Conservation (phyloP, 2,888 invertebrate genomes). For the Drosophila mimica region DNA sequence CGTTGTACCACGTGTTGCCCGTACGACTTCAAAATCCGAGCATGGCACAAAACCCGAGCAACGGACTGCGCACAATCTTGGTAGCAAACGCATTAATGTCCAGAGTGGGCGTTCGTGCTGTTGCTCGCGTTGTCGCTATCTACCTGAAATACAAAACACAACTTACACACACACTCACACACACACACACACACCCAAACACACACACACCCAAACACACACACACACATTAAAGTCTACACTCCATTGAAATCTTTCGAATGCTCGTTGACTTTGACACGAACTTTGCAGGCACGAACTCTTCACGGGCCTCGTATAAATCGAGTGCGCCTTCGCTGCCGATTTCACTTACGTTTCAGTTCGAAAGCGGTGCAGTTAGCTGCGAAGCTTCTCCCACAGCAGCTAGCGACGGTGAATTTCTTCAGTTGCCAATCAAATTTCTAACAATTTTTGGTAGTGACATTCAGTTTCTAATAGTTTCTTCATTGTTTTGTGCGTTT, state of each 20-base stretch:
- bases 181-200: not conserved
- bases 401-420: constrained; percentile 62
- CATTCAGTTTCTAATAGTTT: constrained; percentile 16
- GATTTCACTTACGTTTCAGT: constrained; percentile 82
- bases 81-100: constrained; percentile 26
- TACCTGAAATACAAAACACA: constrained; percentile 45
- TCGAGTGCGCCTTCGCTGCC: constrained; percentile 72
- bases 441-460: constrained; percentile 37
- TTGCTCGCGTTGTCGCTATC: constrained; percentile 42
- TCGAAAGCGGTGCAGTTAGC: constrained; percentile 79
- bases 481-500: constrained; percentile 41
- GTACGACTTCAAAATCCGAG: constrained; percentile 39
- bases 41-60: constrained; percentile 7
- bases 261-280: constrained; percentile 61
- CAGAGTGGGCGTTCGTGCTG: constrained; percentile 53
- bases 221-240: constrained; percentile 8
- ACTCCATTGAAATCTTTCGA: constrained; percentile 76
- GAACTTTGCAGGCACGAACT: constrained; percentile 38
- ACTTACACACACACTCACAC: constrained; percentile 13
- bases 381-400: constrained; percentile 30
- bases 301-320: constrained; percentile 73
- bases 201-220: constrained; percentile 4
- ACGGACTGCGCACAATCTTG: constrained; percentile 74
- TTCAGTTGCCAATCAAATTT: constrained; percentile 9
- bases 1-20: constrained; percentile 69